These are phyloP conservation scores for Zaprionus bogoriensis DNA, from an alignment of 2,888 invertebrate species.

Conservation along the genomic window DNA sequence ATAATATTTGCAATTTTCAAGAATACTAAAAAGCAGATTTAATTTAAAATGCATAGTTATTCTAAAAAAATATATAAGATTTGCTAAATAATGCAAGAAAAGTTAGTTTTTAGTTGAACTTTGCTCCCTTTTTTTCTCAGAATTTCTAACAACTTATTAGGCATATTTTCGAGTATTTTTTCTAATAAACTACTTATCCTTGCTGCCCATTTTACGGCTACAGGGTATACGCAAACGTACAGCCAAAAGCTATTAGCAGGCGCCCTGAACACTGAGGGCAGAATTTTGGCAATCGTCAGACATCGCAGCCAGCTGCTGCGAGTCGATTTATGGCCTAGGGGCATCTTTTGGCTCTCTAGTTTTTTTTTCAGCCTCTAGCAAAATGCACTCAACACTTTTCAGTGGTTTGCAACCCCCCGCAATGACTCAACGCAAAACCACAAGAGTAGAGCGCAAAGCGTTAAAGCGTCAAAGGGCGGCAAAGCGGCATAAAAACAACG, in stretches of 20 bases:
- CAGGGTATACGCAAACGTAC: not conserved
- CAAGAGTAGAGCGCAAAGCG: constrained; percentile 9
- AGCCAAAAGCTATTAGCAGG: not conserved
- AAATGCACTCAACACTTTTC: constrained; percentile 45
- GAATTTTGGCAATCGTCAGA: not conserved
- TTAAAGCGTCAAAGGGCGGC: constrained; percentile 38
- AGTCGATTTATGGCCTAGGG: constrained; percentile 8
- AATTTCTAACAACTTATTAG: too few relatives aligned
- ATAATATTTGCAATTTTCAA: too few relatives aligned
- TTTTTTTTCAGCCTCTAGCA: not conserved
- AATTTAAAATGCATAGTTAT: too few relatives aligned
- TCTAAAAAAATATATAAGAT: too few relatives aligned
- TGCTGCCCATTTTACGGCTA: not conserved
- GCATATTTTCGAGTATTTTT: not conserved
- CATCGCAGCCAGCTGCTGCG: not conserved
- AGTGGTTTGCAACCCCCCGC: constrained; percentile 33
- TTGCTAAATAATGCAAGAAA: too few relatives aligned
- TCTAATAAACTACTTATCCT: too few relatives aligned
- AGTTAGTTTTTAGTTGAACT: too few relatives aligned
- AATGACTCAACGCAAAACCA: constrained; percentile 47
- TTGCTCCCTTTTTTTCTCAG: too few relatives aligned
- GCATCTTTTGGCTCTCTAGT: not conserved
- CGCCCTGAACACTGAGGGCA: not conserved
- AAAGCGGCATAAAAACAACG: constrained; percentile 16
- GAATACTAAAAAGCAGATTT: too few relatives aligned